These are phyloP conservation scores for Eremobia ochroleuca DNA, from an alignment of 2,888 invertebrate genomes.

Conservation along the genomic window DNA sequence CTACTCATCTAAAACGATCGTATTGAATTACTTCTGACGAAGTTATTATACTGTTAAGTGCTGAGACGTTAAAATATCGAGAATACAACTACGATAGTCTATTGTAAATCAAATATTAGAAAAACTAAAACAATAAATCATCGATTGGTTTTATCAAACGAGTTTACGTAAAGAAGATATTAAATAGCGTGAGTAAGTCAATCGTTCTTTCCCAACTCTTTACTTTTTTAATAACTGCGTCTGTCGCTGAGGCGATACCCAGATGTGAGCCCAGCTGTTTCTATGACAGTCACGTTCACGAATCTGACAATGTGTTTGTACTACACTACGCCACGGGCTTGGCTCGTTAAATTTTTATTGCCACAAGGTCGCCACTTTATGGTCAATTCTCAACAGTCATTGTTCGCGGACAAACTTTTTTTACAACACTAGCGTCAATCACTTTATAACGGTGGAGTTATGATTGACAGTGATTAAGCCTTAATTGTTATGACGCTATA, in stretches of 20 bases:
- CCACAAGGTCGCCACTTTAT: slow-evolving; percentile 91
- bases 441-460: slow-evolving; percentile 83
- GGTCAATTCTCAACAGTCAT: slow-evolving; percentile 90
- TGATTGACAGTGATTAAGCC: slow-evolving; percentile 88
- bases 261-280: slow-evolving; percentile 87
- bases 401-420: slow-evolving; percentile 88
- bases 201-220: slow-evolving; percentile 78
- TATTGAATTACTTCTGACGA: slow-evolving; percentile 54
- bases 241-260: slow-evolving; percentile 70
- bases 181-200: slow-evolving; percentile 76
- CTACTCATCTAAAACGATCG: slow-evolving; percentile 58
- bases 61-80: slow-evolving; percentile 44
- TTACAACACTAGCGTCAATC: slow-evolving; percentile 84
- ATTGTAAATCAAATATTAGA: slow-evolving; percentile 57
- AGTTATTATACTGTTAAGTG: slow-evolving; percentile 48
- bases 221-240: slow-evolving; percentile 75
- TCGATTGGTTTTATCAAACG: slow-evolving; percentile 59
- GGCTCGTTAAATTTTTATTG: slow-evolving; percentile 91
- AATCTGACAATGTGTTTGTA: slow-evolving; percentile 86
- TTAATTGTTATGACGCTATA: slow-evolving; percentile 87
- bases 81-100: slow-evolving; percentile 34
- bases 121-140: slow-evolving; percentile 61
- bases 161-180: slow-evolving; percentile 61
- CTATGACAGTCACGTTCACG: slow-evolving; percentile 89
- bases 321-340: slow-evolving; percentile 82